phyloP scores from a whole-genome alignment of 2,888 invertebrate genomes.

The Imbricaverruca yamaguchii region DNA sequence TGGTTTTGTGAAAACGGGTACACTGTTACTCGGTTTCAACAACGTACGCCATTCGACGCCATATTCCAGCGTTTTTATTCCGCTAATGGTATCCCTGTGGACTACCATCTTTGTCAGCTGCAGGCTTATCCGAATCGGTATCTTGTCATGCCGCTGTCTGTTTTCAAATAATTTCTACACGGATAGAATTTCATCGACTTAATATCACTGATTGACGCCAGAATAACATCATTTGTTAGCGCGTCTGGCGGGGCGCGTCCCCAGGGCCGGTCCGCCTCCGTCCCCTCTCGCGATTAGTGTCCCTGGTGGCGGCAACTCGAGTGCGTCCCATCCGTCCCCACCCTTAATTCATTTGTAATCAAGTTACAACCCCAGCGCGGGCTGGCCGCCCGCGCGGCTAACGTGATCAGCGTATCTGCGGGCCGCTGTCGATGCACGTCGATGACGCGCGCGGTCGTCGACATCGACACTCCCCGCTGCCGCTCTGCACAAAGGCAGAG shows the following conservation, averaged over 20 bases:
- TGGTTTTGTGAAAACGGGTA: no score
- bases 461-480: background rate
- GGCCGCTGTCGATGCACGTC: background rate
- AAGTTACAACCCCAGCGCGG: constrained; percentile 4
- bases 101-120: background rate
- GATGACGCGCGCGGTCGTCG: background rate
- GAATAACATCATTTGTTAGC: constrained; percentile 21
- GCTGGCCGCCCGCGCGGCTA: background rate
- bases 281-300: background rate
- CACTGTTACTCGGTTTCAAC: no score
- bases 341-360: constrained; percentile 20
- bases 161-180: constrained; percentile 9
- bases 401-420: background rate
- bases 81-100: background rate
- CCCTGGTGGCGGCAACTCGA: background rate
- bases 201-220: constrained; percentile 14
- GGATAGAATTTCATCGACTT: constrained; percentile 20
- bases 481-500: background rate
- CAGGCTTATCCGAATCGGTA: background rate
- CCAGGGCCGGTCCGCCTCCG: background rate
- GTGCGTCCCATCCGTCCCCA: background rate
- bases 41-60: no score
- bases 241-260: background rate
- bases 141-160: background rate
- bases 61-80: background rate